These are phyloP conservation scores for Rhombomys opimus DNA, from an alignment of 2,113 vertebrate species.

Conservation along the genomic window DNA sequence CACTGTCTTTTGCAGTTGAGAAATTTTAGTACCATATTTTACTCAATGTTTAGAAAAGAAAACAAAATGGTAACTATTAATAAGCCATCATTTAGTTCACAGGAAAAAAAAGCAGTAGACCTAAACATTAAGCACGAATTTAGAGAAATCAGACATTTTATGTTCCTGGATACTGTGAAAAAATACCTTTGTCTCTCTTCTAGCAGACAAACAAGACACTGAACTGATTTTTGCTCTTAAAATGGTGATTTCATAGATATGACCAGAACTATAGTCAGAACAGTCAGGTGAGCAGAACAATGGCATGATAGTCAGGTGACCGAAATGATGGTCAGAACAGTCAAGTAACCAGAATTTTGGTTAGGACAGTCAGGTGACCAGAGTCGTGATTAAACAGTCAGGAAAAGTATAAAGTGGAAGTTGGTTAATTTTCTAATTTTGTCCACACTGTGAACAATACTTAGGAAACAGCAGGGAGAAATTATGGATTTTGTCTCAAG, in stretches of 20 bases:
- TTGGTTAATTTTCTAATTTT: background rate
- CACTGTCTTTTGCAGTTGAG: background rate
- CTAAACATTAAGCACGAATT: background rate
- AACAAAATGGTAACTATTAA: background rate
- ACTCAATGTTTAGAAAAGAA: background rate
- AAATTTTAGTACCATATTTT: constrained; percentile 26
- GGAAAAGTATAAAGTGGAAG: too few relatives aligned
- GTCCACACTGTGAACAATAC: background rate
- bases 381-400: background rate
- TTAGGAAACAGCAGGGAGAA: background rate
- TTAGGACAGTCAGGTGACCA: background rate
- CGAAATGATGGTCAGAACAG: background rate
- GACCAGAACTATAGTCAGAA: background rate
- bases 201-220: background rate
- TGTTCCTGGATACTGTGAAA: background rate
- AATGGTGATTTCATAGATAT: background rate
- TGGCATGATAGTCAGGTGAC: background rate
- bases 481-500: background rate
- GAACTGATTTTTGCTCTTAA: background rate
- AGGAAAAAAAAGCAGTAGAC: background rate
- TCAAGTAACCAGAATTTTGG: background rate
- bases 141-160: background rate
- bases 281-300: background rate
- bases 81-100: background rate
- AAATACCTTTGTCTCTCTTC: background rate